A percentile compares a stretch with the other conserved stretches of the same genome.
phyloP scores from a whole-genome alignment of 2,888 invertebrate genomes.

The Trimorus sp. region DNA sequence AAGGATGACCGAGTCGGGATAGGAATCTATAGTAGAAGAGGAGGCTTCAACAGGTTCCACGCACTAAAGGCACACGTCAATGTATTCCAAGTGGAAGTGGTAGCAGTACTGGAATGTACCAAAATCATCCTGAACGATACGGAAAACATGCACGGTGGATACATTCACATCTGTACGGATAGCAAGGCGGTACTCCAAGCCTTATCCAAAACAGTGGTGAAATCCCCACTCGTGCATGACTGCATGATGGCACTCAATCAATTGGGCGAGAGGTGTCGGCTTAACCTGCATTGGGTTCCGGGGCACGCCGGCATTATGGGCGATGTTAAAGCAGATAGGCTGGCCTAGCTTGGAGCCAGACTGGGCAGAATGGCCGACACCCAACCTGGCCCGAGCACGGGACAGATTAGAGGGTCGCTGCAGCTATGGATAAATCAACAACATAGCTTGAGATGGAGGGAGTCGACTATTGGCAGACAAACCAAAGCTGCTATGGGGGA shows the following conservation, averaged over 20 bases:
- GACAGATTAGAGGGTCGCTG: no score
- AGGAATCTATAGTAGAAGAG: neutral
- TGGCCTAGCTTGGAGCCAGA: no score
- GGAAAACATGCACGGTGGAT: neutral
- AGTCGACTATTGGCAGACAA: no score
- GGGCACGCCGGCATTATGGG: neutral
- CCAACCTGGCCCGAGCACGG: no score
- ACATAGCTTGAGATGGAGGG: no score
- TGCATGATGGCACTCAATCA: neutral
- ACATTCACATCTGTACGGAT: slow-evolving; percentile 5
- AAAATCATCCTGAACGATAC: neutral
- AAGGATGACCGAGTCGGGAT: neutral
- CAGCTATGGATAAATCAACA: no score
- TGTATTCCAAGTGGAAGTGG: neutral
- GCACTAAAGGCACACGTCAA: neutral
- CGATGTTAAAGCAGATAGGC: neutral
- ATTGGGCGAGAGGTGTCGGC: neutral
- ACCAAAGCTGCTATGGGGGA: no score
- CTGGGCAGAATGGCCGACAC: no score
- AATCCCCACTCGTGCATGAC: neutral
- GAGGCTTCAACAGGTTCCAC: neutral
- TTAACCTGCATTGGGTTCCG: neutral
- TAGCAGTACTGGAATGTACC: neutral
- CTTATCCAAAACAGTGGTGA: neutral
- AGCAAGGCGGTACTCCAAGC: neutral